Base-by-base conservation (phyloP, 1,140 invertebrate genomes). In the Bathynomus jamesi region DNA sequence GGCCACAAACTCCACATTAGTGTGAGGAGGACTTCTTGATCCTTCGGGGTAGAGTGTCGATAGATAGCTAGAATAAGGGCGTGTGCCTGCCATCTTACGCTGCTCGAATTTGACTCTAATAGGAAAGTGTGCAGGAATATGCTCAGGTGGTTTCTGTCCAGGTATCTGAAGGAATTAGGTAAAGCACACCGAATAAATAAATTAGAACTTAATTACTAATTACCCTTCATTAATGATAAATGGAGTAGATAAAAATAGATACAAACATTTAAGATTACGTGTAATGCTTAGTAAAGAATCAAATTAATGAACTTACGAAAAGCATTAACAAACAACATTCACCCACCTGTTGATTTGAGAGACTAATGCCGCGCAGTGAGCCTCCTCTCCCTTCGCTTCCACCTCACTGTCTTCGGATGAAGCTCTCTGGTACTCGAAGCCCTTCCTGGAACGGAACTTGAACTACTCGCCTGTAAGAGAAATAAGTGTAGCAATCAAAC, bases 41-140 rank as follows among this genome's bases (percentile, higher is more conserved):
- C 90, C 0, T 84, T 78, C 53, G 87, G 83, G 21, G 87, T 85
- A 3, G 91, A 94, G 80, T 95, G 91, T 80, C 92, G 92, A 79
- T 91, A 94, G 78, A 95, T 88, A 5, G 92, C 89, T n/a, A 92
- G 84, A 24, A 94, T 84, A 4, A 96, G 83, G 0, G 90, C 89
- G 82, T 99, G 96, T 0, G 94, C 94, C 83, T 97, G 94, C 95
- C 95, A 98, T 71, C 96, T 88, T 4, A 97, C 90, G 65, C 90
- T 89, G 0, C 92, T 94, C 5, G 91, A 90, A 81, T 98, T 97
- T 0, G 94, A 96, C 82, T 98, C 95, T 61, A 98, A 82, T 13
- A 98, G 83, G 83, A 97, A 98, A 0, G 91, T 91, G 73, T 91
- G 87, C 17, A 98, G 88, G 78, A 98, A 98, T 79, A 90, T 87